Evolutionary conservation across 1,140 invertebrate species (phyloP), one percentile per base, ranked within the genome.

Genomic region (Brachionus paranguensis): DNA sequence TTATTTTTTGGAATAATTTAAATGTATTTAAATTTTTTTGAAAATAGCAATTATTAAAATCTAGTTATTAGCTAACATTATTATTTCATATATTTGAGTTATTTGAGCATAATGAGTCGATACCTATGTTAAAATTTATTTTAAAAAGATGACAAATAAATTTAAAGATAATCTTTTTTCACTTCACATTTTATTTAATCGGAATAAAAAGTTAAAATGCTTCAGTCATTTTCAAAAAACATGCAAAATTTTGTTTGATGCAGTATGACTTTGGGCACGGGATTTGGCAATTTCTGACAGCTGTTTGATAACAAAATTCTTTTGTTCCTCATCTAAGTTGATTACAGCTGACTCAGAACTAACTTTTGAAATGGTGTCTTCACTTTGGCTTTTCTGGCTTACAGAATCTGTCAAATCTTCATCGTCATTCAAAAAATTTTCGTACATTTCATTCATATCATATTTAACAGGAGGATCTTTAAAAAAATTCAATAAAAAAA

Each of bases 241-340:
- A 41, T 76, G 17, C 4, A 37, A 47, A n/a, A 50, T 76, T 14
- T 24, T 50, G 12, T 14, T 50, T 2, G 43, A 50, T n/a, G 41
- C 4, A 27, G 27, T 24, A 76, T 76, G 72, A 47, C 11, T 27
- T 27, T 47, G 20, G 5, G 72, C 72, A 5, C 20, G 10, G 2
- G 72, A 76, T 50, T 76, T 76, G 43, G 72, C 72, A 27, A 76
- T 76, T 14, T 50, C 43, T 27, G 72, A 24, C 20, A 76, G 17
- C 27, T 76, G 72, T 27, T 76, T 76, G 1, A 76, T 10, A 3
- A 76, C 47, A 76, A 76, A 76, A 76, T 76, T 17, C 27, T 76
- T 76, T 24, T 76, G 72, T 8, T 50, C 43, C 14, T 76, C 72
- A 37, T 76, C 45, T 10, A 24, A 27, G 29, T 47, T 76, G 3